Base-by-base conservation (phyloP, 2,888 invertebrate species). In the Drosophila pseudotalamancana region DNA sequence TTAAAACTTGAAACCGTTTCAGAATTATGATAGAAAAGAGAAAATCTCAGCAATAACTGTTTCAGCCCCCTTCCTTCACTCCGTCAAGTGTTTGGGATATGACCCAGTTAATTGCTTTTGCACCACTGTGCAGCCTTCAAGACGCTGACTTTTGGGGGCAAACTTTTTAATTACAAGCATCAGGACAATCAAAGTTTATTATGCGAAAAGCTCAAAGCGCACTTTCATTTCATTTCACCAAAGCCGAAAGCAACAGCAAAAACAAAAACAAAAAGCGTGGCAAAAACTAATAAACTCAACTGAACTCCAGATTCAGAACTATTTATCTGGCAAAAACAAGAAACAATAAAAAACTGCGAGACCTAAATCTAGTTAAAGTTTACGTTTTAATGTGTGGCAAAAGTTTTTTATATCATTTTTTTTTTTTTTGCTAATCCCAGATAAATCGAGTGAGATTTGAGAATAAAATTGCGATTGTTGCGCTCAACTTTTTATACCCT, bases 91-190 rank as follows among this genome's bases (percentile, higher is more conserved):
- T n/a, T 39, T 25, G 49, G 50, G 29, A 27, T 57, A 18, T 72
- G 73, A 64, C 73, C 64, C 64, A 73, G n/a, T 69, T 72, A 40
- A 19, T n/a, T 27, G 27, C 18, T 19, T 29, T 29, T 29, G 29
- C 18, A 23, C 25, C 53, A 35, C 25, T 46, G 55, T 55, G 35
- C 54, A 12, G 40, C n/a, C 8, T 14, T n/a, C 27, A 6, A 0
- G 43, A 43, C 43, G 29, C 43, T 27, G 43, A 43, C 43, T 43
- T 29, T 16, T 5, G 35, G 45, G 14, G n/a, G 61, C 53, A 83
- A 86, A 86, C 61, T 83, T 83, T 83, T 83, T 86, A 86, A 86
- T 83, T 86, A 84, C 79, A 55, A 68, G 68, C 73, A 78, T 86
- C 84, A 83, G 57, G 68, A 72, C 79, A 83, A 81, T 83, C 77